phyloP scores from a whole-genome alignment of 1,140 invertebrate species.

The Sitobion miscanthi region DNA sequence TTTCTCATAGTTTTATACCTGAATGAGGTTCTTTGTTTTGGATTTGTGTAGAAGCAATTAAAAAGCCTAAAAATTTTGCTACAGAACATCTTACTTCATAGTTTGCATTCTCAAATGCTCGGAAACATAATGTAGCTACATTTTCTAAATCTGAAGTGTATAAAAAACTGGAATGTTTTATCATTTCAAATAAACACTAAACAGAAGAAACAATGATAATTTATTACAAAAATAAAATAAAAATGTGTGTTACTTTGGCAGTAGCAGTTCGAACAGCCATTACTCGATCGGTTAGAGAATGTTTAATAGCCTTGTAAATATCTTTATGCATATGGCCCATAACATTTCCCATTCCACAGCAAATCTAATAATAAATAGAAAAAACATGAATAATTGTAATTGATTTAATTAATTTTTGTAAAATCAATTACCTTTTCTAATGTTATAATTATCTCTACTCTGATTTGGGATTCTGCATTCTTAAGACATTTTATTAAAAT shows the following conservation, averaged over 20 bases:
- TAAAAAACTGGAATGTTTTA: slow-evolving; percentile 86
- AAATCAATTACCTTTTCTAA: slow-evolving; percentile 78
- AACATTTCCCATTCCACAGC: slow-evolving; percentile 85
- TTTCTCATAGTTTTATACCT: not conserved
- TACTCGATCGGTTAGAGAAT: slow-evolving; percentile 85
- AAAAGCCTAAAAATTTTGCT: slow-evolving; percentile 85
- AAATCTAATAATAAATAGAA: slow-evolving; percentile 66
- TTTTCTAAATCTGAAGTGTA: slow-evolving; percentile 91
- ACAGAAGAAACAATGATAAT: slow-evolving; percentile 49
- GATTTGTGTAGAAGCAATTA: slow-evolving; percentile 79
- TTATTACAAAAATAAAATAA: not conserved
- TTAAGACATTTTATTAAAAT: slow-evolving; percentile 89
- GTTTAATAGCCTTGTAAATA: slow-evolving; percentile 86
- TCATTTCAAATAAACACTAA: slow-evolving; percentile 85
- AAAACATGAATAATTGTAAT: slow-evolving; percentile 27
- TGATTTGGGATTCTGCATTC: slow-evolving; percentile 93
- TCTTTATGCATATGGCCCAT: slow-evolving; percentile 88
- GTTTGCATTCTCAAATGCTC: slow-evolving; percentile 91
- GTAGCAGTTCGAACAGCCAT: slow-evolving; percentile 90
- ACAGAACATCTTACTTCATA: slow-evolving; percentile 93
- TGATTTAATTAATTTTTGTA: slow-evolving; percentile 32
- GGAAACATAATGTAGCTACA: slow-evolving; percentile 85
- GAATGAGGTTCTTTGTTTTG: slow-evolving; percentile 59
- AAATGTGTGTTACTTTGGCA: slow-evolving; percentile 70
- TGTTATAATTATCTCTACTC: slow-evolving; percentile 96